Conservation (phyloP, 2,113 vertebrate genomes). For the Tetrax tetrax region DNA sequence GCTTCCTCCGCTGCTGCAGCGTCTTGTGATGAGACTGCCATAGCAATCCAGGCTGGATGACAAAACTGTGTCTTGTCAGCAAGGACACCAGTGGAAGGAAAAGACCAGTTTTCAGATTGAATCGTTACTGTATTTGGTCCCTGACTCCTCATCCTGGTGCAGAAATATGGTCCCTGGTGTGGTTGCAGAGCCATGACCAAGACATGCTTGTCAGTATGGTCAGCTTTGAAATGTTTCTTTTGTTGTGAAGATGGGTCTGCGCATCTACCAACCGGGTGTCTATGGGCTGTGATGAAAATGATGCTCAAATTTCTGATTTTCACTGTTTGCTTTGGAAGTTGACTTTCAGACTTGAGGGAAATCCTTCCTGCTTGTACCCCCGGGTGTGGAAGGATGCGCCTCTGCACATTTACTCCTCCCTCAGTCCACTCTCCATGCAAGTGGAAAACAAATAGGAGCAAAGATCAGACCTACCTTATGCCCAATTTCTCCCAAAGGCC, state of each 20-base stretch:
- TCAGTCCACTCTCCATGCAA: neutral
- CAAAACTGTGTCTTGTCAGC: neutral
- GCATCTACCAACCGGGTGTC: neutral
- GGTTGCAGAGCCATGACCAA: neutral
- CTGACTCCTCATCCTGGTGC: neutral
- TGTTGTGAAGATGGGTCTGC: neutral
- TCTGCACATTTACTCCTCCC: neutral
- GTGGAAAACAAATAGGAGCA: neutral
- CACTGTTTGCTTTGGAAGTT: neutral
- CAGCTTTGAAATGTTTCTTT: neutral
- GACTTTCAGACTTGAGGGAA: neutral
- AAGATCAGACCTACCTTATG: conserved; percentile 77
- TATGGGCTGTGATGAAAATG: neutral
- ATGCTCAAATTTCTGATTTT: neutral
- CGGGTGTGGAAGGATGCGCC: neutral
- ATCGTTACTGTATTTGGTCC: neutral
- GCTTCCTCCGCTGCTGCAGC: neutral
- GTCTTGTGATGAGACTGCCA: neutral
- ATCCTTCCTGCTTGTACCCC: neutral
- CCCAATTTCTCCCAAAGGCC: conserved; percentile 88
- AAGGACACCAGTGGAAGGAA: neutral
- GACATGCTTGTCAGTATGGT: neutral
- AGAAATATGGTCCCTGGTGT: neutral
- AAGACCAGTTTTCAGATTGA: neutral
- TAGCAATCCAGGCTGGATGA: neutral